Conservation (phyloP, 2,888 invertebrate genomes). For the Melieria picta region DNA sequence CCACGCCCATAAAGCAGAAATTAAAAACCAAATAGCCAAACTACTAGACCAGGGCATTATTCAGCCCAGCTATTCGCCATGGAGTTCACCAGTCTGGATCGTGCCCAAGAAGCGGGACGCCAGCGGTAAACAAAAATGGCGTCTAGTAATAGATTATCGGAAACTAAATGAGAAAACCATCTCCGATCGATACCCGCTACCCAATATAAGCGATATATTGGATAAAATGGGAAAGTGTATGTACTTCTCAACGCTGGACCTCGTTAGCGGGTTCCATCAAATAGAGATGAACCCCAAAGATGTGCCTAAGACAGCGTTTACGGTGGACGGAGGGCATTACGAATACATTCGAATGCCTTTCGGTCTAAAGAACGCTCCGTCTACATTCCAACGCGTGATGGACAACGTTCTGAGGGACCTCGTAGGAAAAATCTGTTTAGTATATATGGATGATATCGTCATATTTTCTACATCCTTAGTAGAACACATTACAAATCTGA, state of each 20-base stretch:
- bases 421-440: too few species aligned
- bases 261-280: constrained; percentile 54
- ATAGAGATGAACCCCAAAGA: constrained; percentile 46
- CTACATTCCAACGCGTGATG: too few species aligned
- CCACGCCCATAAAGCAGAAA: constrained; percentile 28
- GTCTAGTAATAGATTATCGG: constrained; percentile 46
- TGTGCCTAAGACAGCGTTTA: constrained; percentile 46
- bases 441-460: too few species aligned
- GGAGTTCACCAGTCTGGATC: constrained; percentile 47
- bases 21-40: constrained; percentile 22
- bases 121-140: constrained; percentile 39
- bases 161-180: constrained; percentile 47
- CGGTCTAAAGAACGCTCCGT: too few species aligned
- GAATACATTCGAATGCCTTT: constrained; percentile 7
- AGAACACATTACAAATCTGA: too few species aligned
- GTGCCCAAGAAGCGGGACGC: constrained; percentile 42
- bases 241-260: constrained; percentile 53
- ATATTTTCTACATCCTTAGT: too few species aligned
- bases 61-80: constrained; percentile 39
- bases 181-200: constrained; percentile 41
- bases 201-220: constrained; percentile 47
- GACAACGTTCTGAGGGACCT: too few species aligned
- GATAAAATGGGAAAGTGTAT: constrained; percentile 46
- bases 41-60: constrained; percentile 31
- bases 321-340: constrained; percentile 9